A percentile compares a stretch with the other conserved stretches of the same genome.
Evolutionary conservation across 2,797 vertebrate genomes (phyloP).

Genomic region (Pitangus sulphuratus): DNA sequence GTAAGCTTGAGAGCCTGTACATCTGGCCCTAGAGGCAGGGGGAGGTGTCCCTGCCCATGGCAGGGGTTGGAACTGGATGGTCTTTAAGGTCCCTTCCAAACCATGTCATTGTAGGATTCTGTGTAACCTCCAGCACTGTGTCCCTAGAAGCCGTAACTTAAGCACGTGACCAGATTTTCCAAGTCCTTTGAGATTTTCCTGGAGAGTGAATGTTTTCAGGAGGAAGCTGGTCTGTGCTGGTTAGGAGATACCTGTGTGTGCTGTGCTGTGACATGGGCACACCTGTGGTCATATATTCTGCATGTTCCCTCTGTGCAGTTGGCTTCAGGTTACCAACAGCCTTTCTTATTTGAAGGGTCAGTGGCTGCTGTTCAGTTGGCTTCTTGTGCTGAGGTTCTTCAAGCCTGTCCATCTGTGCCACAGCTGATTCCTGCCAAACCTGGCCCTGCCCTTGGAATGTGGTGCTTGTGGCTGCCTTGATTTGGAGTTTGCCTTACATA

Average conservation of each 20-base stretch:
- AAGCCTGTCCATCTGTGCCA: accelerated
- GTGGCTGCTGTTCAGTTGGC: not conserved
- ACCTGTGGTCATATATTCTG: not conserved
- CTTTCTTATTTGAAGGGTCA: not conserved
- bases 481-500: not conserved
- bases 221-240: not conserved
- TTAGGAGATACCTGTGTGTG: not conserved
- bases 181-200: not conserved
- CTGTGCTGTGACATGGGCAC: not conserved
- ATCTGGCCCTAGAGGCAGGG: not conserved
- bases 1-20: not conserved
- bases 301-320: accelerated
- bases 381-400: not conserved
- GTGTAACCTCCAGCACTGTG: not conserved
- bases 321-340: not conserved
- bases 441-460: not conserved
- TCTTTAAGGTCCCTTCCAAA: not conserved
- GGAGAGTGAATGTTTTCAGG: not conserved
- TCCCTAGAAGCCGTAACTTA: not conserved
- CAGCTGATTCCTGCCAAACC: not conserved
- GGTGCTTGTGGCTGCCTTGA: not conserved
- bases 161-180: not conserved
- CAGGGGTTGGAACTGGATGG: not conserved
- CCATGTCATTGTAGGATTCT: not conserved
- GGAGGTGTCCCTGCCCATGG: not conserved